phyloP scores from a whole-genome alignment of 2,888 invertebrate species.

The Sinodicranocentrus sp. region DNA sequence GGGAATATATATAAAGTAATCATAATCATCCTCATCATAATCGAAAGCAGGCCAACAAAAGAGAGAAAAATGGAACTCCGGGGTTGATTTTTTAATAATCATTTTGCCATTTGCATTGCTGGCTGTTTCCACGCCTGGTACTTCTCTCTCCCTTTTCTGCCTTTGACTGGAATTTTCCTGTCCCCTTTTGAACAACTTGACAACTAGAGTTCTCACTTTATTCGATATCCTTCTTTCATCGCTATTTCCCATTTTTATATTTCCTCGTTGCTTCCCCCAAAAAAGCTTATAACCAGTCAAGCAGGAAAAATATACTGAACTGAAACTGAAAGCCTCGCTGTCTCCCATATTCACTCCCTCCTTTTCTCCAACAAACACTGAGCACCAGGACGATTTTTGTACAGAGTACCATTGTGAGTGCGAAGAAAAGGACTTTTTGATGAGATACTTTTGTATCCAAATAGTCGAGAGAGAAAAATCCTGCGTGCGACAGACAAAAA shows the following conservation, averaged over 20 bases:
- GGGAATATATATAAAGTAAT: slow-evolving; percentile 46
- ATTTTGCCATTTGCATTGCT: slow-evolving; percentile 9
- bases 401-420: background rate
- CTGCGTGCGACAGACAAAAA: too few relatives aligned
- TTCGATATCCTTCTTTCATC: slow-evolving; percentile 22
- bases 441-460: slow-evolving; percentile 28
- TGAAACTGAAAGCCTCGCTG: too few relatives aligned
- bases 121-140: background rate
- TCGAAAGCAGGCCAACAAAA: slow-evolving; percentile 39
- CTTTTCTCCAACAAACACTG: too few relatives aligned
- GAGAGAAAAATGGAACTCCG: slow-evolving; percentile 58
- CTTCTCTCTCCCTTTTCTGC: background rate
- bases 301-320: too few relatives aligned
- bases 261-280: background rate
- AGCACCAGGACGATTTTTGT: too few relatives aligned
- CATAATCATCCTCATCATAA: slow-evolving; percentile 44
- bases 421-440: slow-evolving; percentile 2
- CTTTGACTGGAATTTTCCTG: slow-evolving; percentile 14
- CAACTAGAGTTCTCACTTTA: slow-evolving; percentile 25
- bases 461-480: background rate
- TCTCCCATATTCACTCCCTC: too few relatives aligned
- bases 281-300: too few relatives aligned
- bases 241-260: slow-evolving; percentile 18
- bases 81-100: slow-evolving; percentile 67
- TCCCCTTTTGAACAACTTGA: slow-evolving; percentile 24